Percentiles rank a stretch among this genome's conserved stretches.
Conservation (phyloP, 2,888 invertebrate genomes). For the Agrochola litura region DNA sequence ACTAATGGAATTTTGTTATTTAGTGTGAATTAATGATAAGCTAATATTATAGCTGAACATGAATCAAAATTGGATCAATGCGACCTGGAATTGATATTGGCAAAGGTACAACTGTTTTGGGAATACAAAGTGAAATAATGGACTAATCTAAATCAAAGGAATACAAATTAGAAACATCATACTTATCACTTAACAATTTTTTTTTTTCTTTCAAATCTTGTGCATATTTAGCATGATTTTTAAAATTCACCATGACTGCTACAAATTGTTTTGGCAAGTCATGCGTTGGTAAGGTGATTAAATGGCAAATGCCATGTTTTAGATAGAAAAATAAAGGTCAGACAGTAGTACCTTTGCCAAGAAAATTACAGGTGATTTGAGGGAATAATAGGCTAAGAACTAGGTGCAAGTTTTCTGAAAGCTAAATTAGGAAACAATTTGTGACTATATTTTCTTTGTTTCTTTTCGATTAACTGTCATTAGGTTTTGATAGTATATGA, state of each 20-base stretch:
- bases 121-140: neutral
- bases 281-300: constrained; percentile 18
- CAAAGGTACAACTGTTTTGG: neutral
- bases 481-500: neutral
- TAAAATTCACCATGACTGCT: constrained; percentile 51
- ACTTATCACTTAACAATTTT: neutral
- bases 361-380: constrained; percentile 42
- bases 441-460: neutral
- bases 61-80: neutral
- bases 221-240: neutral
- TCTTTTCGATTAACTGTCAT: neutral
- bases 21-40: neutral
- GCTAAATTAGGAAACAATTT: neutral
- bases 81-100: neutral
- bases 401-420: constrained; percentile 1
- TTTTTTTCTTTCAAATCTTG: neutral
- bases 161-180: neutral
- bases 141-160: neutral
- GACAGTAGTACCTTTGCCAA: constrained; percentile 28
- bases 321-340: constrained; percentile 20
- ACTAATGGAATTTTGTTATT: neutral
- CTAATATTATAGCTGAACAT: neutral
- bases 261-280: constrained; percentile 46
- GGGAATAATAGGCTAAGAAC: neutral
- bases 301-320: constrained; percentile 42